Evolutionary conservation across 2,797 vertebrate genomes (phyloP).

Genomic region (Gobionotothen gibberifrons): DNA sequence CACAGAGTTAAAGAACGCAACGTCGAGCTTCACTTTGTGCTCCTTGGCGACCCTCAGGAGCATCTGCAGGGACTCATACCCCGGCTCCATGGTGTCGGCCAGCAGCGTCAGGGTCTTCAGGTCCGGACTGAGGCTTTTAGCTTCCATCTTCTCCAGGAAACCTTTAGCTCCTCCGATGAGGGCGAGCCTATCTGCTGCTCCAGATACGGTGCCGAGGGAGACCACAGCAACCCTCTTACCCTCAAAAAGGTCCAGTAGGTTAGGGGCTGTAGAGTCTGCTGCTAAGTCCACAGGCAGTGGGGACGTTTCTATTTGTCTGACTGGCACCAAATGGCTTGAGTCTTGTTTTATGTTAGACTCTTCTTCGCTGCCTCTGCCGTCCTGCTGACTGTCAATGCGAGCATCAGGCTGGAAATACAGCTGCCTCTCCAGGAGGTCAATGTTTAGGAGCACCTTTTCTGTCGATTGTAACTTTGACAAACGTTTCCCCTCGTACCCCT

Average conservation of each 20-base stretch:
- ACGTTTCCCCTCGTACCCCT: slow-evolving; percentile 1
- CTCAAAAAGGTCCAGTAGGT: slow-evolving; percentile 86
- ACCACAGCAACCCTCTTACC: slow-evolving; percentile 68
- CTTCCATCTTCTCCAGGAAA: slow-evolving; percentile 89
- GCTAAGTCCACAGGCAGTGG: not conserved
- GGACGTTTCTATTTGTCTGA: slow-evolving; percentile 17
- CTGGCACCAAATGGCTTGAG: slow-evolving; percentile 43
- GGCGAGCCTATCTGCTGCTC: slow-evolving; percentile 83
- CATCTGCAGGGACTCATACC: slow-evolving; percentile 76
- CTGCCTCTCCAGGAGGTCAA: slow-evolving; percentile 87
- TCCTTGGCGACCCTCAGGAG: slow-evolving; percentile 83
- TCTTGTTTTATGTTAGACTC: slow-evolving; percentile 8
- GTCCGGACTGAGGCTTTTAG: slow-evolving; percentile 80
- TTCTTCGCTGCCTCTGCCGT: not conserved
- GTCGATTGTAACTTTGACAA: slow-evolving; percentile 19
- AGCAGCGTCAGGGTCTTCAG: slow-evolving; percentile 91
- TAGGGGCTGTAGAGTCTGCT: slow-evolving; percentile 69
- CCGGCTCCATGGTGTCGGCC: slow-evolving; percentile 86
- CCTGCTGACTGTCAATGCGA: not conserved
- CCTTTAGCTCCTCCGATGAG: slow-evolving; percentile 88
- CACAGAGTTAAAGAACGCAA: slow-evolving; percentile 90
- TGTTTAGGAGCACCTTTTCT: slow-evolving; percentile 55
- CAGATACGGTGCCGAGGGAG: slow-evolving; percentile 82
- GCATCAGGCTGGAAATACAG: slow-evolving; percentile 77
- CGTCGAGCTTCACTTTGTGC: slow-evolving; percentile 85